These are phyloP conservation scores for Gymnopithys bicolor DNA, from an alignment of 2,797 vertebrate species.

Conservation along the genomic window DNA sequence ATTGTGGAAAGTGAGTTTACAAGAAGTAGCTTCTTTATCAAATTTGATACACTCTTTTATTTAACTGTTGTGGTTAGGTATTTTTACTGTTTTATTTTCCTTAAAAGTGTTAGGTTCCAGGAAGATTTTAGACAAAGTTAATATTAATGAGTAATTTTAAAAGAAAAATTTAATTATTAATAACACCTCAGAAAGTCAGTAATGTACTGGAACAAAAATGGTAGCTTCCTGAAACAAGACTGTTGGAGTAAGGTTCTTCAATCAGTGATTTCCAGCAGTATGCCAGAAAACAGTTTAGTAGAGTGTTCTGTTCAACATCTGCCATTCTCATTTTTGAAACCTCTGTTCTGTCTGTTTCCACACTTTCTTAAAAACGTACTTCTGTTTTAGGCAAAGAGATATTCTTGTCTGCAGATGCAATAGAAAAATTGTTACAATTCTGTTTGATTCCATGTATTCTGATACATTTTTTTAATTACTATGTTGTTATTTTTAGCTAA, in stretches of 20 bases:
- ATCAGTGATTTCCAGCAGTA: constrained; percentile 1
- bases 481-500: constrained; percentile 19
- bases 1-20: constrained; percentile 12
- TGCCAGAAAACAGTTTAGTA: background rate
- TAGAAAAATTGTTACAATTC: background rate
- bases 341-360: background rate
- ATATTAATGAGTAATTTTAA: constrained; percentile 46
- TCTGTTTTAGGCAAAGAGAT: background rate
- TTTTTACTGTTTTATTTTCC: constrained; percentile 44
- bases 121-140: constrained; percentile 60
- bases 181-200: constrained; percentile 18
- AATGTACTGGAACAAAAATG: background rate
- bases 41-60: constrained; percentile 34
- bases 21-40: constrained; percentile 22
- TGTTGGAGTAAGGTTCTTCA: background rate
- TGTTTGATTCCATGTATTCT: background rate
- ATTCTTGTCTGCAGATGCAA: background rate
- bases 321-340: constrained; percentile 1
- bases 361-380: background rate
- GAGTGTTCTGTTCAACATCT: background rate
- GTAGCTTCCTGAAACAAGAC: constrained; percentile 24
- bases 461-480: background rate
- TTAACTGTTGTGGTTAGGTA: constrained; percentile 37
- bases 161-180: constrained; percentile 55
- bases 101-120: constrained; percentile 41